Conservation (phyloP, 2,888 invertebrate species). For the Nomada lathburiana region DNA sequence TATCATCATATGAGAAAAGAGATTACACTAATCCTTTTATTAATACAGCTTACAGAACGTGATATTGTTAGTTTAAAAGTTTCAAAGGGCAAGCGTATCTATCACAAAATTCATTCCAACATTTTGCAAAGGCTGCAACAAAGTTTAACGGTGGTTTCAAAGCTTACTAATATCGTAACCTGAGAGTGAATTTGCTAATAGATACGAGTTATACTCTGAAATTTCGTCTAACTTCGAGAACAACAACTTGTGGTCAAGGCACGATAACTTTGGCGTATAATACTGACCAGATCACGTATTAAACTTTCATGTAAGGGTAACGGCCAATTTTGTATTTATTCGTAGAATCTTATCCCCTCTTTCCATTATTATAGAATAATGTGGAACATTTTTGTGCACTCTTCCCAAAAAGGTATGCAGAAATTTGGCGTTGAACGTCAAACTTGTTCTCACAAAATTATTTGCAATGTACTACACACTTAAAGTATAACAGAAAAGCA, state of each 20-base stretch:
- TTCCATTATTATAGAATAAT: too few species aligned
- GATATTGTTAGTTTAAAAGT: not conserved
- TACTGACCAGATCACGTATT: not conserved
- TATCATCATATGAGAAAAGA: not conserved
- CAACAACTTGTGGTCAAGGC: slow-evolving; percentile 13
- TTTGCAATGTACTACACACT: too few species aligned
- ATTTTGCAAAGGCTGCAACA: not conserved
- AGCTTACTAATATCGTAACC: not conserved
- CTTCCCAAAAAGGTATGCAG: not conserved
- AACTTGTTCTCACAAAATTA: too few species aligned
- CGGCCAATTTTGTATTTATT: not conserved
- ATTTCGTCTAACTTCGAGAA: slow-evolving; percentile 6
- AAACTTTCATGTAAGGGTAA: not conserved
- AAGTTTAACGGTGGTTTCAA: not conserved
- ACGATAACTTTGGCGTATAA: not conserved
- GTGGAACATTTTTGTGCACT: not conserved
- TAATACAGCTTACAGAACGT: not conserved
- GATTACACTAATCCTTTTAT: not conserved
- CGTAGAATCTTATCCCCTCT: too few species aligned
- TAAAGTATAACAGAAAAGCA: too few species aligned
- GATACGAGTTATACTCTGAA: not conserved
- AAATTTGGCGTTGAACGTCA: too few species aligned
- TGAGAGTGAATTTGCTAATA: slow-evolving; percentile 20
- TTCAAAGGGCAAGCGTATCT: not conserved
- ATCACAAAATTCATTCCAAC: not conserved